Evolutionary conservation across 2,888 invertebrate genomes (phyloP).

Genomic region (Deilephila elpenor): DNA sequence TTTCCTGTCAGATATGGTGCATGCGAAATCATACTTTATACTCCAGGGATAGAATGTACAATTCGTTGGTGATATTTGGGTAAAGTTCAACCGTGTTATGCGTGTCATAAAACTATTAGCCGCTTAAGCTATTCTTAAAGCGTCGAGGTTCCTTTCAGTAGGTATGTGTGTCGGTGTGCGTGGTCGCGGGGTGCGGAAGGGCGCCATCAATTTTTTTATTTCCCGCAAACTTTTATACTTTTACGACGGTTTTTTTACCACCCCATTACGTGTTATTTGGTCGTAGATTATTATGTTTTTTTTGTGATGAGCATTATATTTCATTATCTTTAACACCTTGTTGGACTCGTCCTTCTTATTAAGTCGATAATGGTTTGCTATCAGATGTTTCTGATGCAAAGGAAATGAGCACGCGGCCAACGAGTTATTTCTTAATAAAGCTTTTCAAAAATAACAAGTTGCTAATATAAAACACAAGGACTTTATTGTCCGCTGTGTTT

Average conservation of each 20-base stretch:
- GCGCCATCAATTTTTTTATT: conserved; percentile 70
- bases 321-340: conserved; percentile 80
- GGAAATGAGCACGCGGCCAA: background rate
- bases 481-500: background rate
- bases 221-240: conserved; percentile 62
- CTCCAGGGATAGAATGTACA: conserved; percentile 54
- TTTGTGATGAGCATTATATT: conserved; percentile 70
- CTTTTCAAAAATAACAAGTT: background rate
- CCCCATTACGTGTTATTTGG: conserved; percentile 72
- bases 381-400: conserved; percentile 25
- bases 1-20: conserved; percentile 53
- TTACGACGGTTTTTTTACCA: conserved; percentile 67
- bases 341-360: conserved; percentile 47
- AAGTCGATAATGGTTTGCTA: conserved; percentile 29
- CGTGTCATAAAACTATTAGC: conserved; percentile 85
- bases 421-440: conserved; percentile 10
- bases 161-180: conserved; percentile 64
- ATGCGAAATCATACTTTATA: conserved; percentile 54
- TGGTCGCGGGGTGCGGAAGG: conserved; percentile 68
- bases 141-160: conserved; percentile 70
- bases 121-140: conserved; percentile 81
- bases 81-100: conserved; percentile 70
- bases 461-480: background rate
- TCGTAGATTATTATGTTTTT: conserved; percentile 64
- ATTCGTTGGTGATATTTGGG: conserved; percentile 43